phyloP scores from a whole-genome alignment of 2,113 vertebrate genomes.

The Fulmarus glacialis region DNA sequence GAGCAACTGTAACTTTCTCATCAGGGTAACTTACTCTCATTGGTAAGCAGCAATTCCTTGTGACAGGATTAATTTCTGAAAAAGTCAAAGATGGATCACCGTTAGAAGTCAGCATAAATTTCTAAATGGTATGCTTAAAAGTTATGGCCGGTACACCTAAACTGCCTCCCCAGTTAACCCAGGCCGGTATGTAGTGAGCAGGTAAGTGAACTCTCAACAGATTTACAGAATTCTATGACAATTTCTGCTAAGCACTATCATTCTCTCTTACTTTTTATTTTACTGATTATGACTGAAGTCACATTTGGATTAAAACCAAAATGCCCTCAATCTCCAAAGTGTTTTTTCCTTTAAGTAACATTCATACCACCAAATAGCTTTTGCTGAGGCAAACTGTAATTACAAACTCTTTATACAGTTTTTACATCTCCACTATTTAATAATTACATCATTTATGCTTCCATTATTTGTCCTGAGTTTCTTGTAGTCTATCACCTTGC shows the following conservation, averaged over 20 bases:
- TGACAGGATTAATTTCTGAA: background rate
- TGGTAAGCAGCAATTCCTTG: background rate
- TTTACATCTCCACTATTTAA: background rate
- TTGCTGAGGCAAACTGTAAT: background rate
- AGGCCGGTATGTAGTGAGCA: accelerated
- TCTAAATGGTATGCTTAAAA: background rate
- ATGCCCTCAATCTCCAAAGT: background rate
- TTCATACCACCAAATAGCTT: background rate
- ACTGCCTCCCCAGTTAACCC: background rate
- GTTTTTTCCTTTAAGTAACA: background rate
- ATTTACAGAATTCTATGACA: background rate
- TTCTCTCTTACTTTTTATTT: background rate
- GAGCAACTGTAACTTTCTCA: background rate
- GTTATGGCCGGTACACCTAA: background rate
- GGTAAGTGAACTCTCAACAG: background rate
- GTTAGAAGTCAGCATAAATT: background rate
- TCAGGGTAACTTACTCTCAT: background rate
- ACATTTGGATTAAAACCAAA: background rate
- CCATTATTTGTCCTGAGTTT: background rate
- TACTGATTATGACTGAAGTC: background rate
- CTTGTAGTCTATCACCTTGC: background rate
- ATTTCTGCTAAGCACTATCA: background rate
- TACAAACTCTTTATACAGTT: background rate
- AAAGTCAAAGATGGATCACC: background rate
- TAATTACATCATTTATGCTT: background rate